These are phyloP conservation scores for Scelioninae gen. 1 DNA, from an alignment of 2,888 invertebrate species.

Conservation along the genomic window DNA sequence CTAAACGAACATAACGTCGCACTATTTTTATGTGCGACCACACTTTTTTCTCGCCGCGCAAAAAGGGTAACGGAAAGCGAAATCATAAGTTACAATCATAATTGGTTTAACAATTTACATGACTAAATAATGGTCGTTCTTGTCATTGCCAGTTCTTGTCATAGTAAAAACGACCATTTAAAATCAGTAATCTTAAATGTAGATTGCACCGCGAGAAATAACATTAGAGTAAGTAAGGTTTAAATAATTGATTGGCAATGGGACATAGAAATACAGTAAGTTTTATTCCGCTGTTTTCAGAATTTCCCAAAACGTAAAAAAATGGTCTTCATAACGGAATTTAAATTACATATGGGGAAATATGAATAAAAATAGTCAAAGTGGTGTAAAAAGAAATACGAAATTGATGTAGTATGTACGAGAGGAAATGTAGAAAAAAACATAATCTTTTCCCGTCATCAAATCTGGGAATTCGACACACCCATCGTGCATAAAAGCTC, in stretches of 20 bases:
- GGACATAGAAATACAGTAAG: too few species aligned
- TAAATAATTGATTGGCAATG: slow-evolving; percentile 31
- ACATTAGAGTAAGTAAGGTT: slow-evolving; percentile 18
- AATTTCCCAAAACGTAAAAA: too few species aligned
- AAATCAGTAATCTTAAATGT: slow-evolving; percentile 26
- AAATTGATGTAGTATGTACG: too few species aligned
- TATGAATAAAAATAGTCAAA: too few species aligned
- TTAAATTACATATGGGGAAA: too few species aligned
- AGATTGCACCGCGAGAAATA: slow-evolving; percentile 1
- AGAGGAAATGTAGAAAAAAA: too few species aligned
- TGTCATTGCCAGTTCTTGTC: slow-evolving; percentile 30
- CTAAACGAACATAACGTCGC: neutral
- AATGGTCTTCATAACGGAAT: too few species aligned
- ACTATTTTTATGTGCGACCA: neutral
- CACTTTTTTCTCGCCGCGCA: slow-evolving; percentile 1
- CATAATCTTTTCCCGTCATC: too few species aligned
- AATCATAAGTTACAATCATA: slow-evolving; percentile 43
- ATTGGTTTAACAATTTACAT: slow-evolving; percentile 49
- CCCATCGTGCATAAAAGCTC: too few species aligned
- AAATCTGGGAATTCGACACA: too few species aligned
- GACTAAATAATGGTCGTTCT: slow-evolving; percentile 44
- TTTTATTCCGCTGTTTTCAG: too few species aligned
- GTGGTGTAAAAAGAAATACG: too few species aligned
- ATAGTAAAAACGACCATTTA: slow-evolving; percentile 39
- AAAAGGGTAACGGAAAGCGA: slow-evolving; percentile 19